Conservation (phyloP, 37 sponge, comb jelly and placozoan species). For the Lycopodina hypogea region DNA sequence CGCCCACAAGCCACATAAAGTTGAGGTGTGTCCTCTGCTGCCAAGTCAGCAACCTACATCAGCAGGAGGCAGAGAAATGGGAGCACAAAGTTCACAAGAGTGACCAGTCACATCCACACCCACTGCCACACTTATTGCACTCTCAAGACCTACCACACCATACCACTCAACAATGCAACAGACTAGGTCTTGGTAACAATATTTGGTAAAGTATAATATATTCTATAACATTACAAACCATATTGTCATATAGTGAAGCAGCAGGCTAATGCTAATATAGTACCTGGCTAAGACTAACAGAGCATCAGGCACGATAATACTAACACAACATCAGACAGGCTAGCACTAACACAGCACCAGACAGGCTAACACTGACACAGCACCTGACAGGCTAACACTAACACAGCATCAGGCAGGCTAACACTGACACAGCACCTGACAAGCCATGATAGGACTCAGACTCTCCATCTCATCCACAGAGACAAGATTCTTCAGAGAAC, state of each 20-base stretch:
- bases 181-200: too few relatives aligned
- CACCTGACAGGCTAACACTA: background rate
- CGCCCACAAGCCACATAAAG: constrained; percentile 96
- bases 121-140: constrained; percentile 15
- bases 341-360: too few relatives aligned
- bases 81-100: background rate
- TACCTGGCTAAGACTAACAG: too few relatives aligned
- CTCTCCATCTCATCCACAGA: constrained; percentile 93
- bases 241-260: too few relatives aligned
- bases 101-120: constrained; percentile 14
- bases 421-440: constrained; percentile 58
- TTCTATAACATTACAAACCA: too few relatives aligned
- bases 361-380: too few relatives aligned
- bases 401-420: background rate
- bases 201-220: too few relatives aligned
- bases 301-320: too few relatives aligned
- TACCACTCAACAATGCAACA: background rate
- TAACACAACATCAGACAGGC: too few relatives aligned
- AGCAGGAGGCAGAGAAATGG: too few relatives aligned
- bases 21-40: constrained; percentile 97
- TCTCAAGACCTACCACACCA: background rate
- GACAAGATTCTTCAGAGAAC: constrained; percentile 90
- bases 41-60: constrained; percentile 83
- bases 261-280: too few relatives aligned
- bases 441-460: constrained; percentile 83